Conservation (phyloP, 2,797 vertebrate genomes). For the Myotis daubentonii region DNA sequence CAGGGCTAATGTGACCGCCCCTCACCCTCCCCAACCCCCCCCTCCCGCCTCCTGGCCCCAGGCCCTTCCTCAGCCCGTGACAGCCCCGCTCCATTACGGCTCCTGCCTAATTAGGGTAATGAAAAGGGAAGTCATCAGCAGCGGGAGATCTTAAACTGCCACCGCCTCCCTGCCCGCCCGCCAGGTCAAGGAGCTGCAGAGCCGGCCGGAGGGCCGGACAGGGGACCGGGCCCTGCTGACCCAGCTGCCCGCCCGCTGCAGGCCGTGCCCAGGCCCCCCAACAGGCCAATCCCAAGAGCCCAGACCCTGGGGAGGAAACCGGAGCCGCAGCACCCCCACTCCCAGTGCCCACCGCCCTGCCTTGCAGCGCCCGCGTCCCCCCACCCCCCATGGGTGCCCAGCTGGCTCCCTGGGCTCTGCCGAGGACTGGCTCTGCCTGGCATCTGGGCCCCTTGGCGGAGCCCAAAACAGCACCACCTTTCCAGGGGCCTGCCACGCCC, state of each 20-base stretch:
- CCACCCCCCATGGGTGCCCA: rapidly evolving
- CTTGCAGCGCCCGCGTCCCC: background rate
- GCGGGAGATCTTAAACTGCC: constrained; percentile 69
- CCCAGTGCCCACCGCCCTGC: rapidly evolving
- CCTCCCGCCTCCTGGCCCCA: constrained; percentile 15
- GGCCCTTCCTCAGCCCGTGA: constrained; percentile 66
- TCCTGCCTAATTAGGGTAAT: constrained; percentile 85
- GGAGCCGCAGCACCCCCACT: rapidly evolving
- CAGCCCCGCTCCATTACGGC: constrained; percentile 79
- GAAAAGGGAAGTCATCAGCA: constrained; percentile 84
- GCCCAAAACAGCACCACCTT: background rate
- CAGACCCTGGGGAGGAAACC: background rate
- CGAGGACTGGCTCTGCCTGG: background rate
- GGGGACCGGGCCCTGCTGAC: background rate
- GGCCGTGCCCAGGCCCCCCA: background rate
- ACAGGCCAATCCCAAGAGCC: rapidly evolving
- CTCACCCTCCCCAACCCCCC: background rate
- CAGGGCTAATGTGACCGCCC: constrained; percentile 61
- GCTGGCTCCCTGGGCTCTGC: background rate
- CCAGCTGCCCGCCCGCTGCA: background rate
- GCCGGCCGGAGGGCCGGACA: rapidly evolving
- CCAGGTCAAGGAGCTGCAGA: background rate
- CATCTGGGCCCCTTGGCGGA: background rate
- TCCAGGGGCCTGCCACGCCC: too few relatives aligned
- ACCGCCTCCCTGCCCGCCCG: background rate